phyloP scores from a whole-genome alignment of 2,797 vertebrate genomes.

The Margarornis squamiger region DNA sequence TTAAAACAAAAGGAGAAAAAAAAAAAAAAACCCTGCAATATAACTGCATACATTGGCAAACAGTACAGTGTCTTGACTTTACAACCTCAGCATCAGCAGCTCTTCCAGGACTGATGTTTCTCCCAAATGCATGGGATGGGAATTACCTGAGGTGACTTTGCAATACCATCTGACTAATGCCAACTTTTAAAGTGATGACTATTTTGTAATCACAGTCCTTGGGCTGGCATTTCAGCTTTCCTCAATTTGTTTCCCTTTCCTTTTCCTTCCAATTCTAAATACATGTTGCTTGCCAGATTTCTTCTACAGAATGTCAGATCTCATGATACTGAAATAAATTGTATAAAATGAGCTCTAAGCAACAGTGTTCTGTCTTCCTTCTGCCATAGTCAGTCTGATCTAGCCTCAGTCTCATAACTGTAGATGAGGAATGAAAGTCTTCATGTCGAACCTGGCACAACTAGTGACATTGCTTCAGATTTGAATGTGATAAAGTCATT shows the following conservation, averaged over 20 bases:
- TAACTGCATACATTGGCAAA: neutral
- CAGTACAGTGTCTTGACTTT: neutral
- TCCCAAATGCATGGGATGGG: neutral
- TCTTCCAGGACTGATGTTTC: neutral
- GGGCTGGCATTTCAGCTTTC: neutral
- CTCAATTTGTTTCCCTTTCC: constrained; percentile 9
- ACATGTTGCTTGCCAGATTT: neutral
- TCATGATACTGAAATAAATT: neutral
- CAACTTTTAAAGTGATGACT: constrained; percentile 31
- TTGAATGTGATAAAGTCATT: neutral
- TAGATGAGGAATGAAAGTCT: neutral
- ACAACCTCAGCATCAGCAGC: neutral
- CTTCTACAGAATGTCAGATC: neutral
- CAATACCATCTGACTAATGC: neutral
- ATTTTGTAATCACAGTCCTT: neutral
- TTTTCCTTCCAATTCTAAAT: constrained; percentile 42
- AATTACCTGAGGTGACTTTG: constrained; percentile 45
- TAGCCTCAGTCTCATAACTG: neutral
- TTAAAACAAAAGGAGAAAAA: neutral
- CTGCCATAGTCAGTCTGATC: neutral
- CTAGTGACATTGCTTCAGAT: neutral
- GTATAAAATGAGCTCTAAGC: neutral
- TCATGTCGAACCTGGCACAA: neutral
- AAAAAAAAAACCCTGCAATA: neutral
- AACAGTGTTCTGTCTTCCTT: neutral